phyloP scores from a whole-genome alignment of 2,113 vertebrate species.

The Chiloscyllium plagiosum region DNA sequence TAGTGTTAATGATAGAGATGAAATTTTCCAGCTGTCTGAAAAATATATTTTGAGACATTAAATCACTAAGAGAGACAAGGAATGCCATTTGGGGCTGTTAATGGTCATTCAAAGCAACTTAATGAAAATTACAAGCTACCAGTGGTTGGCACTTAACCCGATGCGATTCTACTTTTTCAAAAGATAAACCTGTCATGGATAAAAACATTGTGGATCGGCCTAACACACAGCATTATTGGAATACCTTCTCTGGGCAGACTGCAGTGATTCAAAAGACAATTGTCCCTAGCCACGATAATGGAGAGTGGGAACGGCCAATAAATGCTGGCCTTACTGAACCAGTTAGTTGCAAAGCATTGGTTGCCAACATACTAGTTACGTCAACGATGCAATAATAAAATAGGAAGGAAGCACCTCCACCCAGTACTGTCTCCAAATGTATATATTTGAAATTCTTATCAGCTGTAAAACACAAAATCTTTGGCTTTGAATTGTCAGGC shows the following conservation, averaged over 20 bases:
- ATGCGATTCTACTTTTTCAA: background rate
- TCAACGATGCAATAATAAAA: background rate
- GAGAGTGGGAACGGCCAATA: background rate
- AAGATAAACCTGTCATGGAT: background rate
- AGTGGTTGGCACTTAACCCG: background rate
- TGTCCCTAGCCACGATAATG: background rate
- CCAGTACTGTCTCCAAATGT: background rate
- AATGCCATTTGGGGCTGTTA: background rate
- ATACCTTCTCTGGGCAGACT: background rate
- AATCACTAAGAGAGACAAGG: background rate
- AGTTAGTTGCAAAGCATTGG: background rate
- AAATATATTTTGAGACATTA: background rate
- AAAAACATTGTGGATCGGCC: background rate
- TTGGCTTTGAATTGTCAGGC: background rate
- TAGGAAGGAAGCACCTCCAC: background rate
- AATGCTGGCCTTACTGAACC: background rate
- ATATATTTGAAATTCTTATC: background rate
- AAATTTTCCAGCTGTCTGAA: background rate
- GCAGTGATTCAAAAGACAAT: background rate
- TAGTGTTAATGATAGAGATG: background rate
- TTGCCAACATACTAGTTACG: background rate
- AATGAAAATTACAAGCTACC: background rate
- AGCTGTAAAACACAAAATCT: background rate
- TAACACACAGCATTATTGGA: background rate
- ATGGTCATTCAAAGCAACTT: background rate